These are phyloP conservation scores for Stichopus horrens DNA, from an alignment of 53 echinoderm and acorn worm species.

Conservation along the genomic window DNA sequence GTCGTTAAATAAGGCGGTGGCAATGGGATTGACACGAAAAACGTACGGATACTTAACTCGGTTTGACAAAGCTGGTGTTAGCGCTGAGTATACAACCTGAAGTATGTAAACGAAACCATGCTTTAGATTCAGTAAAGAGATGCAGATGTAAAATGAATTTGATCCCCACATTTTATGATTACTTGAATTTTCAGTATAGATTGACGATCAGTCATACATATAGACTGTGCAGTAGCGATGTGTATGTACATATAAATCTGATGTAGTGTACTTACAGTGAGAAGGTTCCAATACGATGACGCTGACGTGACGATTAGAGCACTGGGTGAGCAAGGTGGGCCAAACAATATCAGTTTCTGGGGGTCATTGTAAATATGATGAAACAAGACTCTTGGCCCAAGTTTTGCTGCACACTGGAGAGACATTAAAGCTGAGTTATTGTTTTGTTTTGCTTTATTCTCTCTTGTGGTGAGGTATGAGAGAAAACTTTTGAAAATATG, in stretches of 20 bases:
- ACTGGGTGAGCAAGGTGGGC: slow-evolving; percentile 57
- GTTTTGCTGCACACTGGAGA: slow-evolving; percentile 52
- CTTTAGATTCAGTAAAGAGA: background rate
- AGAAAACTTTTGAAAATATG: background rate
- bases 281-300: slow-evolving; percentile 57
- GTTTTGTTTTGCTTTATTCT: background rate
- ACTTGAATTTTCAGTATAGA: background rate
- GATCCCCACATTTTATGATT: background rate
- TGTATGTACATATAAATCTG: background rate
- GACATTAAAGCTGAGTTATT: background rate
- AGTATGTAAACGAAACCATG: background rate
- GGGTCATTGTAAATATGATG: slow-evolving; percentile 58
- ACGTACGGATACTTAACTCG: slow-evolving; percentile 27
- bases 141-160: background rate
- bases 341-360: slow-evolving; percentile 55
- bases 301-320: slow-evolving; percentile 56
- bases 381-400: slow-evolving; percentile 55
- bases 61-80: background rate
- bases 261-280: slow-evolving; percentile 46
- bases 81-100: slow-evolving; percentile 14
- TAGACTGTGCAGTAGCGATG: background rate
- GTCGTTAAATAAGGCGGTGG: slow-evolving; percentile 2
- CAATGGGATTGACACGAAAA: slow-evolving; percentile 18
- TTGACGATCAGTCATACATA: background rate
- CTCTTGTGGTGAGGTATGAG: background rate